phyloP scores from a whole-genome alignment of 92 coral and sea anemone genomes.

The Nematostella vectensis region DNA sequence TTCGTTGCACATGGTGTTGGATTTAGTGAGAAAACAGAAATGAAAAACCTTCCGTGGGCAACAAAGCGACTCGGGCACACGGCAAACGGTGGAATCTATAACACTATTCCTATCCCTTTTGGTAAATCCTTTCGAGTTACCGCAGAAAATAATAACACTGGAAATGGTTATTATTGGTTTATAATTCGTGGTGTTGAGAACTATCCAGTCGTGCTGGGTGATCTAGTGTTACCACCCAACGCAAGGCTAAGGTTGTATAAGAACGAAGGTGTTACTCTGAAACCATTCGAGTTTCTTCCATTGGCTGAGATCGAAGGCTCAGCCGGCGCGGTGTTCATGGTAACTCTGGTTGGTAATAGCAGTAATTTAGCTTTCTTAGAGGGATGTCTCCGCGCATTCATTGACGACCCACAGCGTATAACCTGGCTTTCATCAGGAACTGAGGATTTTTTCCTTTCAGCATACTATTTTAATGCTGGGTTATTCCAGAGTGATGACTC shows the following conservation, averaged over 20 bases:
- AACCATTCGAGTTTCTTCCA: slow-evolving; percentile 24
- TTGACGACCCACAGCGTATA: slow-evolving; percentile 18
- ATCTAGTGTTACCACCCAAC: slow-evolving; percentile 18
- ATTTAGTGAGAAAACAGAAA: not conserved
- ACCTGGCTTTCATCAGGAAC: slow-evolving; percentile 46
- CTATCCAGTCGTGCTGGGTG: slow-evolving; percentile 17
- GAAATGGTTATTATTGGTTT: slow-evolving; percentile 15
- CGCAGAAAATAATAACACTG: slow-evolving; percentile 1
- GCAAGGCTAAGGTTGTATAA: slow-evolving; percentile 26
- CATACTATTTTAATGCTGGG: slow-evolving; percentile 25
- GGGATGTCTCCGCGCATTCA: slow-evolving; percentile 36
- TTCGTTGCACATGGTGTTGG: slow-evolving; percentile 16
- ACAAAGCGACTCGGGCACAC: slow-evolving; percentile 18
- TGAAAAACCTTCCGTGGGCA: slow-evolving; percentile 22
- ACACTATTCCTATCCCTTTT: slow-evolving; percentile 40
- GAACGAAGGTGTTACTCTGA: slow-evolving; percentile 5
- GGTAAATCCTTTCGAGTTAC: slow-evolving; percentile 20
- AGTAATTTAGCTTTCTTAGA: slow-evolving; percentile 19
- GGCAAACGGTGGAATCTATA: slow-evolving; percentile 29
- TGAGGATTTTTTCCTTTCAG: slow-evolving; percentile 47
- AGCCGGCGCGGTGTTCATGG: slow-evolving; percentile 30
- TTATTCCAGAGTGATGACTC: slow-evolving; percentile 8
- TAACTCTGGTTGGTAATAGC: slow-evolving; percentile 20
- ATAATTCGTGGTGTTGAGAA: slow-evolving; percentile 32
- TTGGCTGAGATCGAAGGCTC: slow-evolving; percentile 12